A percentile compares a stretch with the other conserved stretches of the same genome.
Evolutionary conservation across 2,888 invertebrate genomes (phyloP).

Genomic region (Eupithecia abbreviata): DNA sequence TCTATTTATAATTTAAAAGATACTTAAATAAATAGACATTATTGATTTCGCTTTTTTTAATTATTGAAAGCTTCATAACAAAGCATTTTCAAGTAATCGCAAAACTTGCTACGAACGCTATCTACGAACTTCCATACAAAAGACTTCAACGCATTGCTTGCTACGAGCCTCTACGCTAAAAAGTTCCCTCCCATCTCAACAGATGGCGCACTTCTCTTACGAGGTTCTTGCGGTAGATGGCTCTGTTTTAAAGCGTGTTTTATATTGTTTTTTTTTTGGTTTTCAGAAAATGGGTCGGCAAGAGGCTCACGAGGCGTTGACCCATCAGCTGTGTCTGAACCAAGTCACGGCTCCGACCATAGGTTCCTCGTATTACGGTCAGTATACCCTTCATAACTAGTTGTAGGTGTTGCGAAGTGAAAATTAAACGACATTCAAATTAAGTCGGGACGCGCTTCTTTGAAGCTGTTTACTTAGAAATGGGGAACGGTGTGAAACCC

Average conservation of each 20-base stretch:
- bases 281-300: conserved; percentile 79
- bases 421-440: conserved; percentile 56
- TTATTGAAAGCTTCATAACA: not conserved
- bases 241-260: conserved; percentile 44
- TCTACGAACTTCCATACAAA: conserved; percentile 24
- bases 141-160: conserved; percentile 33
- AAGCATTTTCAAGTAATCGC: not conserved
- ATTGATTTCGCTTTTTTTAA: not conserved
- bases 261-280: conserved; percentile 38
- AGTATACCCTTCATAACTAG: conserved; percentile 53
- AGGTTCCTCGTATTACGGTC: conserved; percentile 78
- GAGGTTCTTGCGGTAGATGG: conserved; percentile 51
- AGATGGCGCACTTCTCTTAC: conserved; percentile 21
- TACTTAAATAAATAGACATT: no score
- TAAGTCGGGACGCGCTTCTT: conserved; percentile 38
- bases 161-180: conserved; percentile 11
- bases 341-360: conserved; percentile 70
- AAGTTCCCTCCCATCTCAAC: not conserved
- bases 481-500: not conserved
- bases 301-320: conserved; percentile 68
- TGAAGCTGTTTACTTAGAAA: conserved; percentile 35
- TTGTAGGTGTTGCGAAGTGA: conserved; percentile 56
- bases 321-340: conserved; percentile 62
- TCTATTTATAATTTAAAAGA: no score
- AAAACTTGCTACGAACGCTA: conserved; percentile 25